These are phyloP conservation scores for Halictus rubicundus DNA, from an alignment of 1,140 invertebrate species.

Conservation along the genomic window DNA sequence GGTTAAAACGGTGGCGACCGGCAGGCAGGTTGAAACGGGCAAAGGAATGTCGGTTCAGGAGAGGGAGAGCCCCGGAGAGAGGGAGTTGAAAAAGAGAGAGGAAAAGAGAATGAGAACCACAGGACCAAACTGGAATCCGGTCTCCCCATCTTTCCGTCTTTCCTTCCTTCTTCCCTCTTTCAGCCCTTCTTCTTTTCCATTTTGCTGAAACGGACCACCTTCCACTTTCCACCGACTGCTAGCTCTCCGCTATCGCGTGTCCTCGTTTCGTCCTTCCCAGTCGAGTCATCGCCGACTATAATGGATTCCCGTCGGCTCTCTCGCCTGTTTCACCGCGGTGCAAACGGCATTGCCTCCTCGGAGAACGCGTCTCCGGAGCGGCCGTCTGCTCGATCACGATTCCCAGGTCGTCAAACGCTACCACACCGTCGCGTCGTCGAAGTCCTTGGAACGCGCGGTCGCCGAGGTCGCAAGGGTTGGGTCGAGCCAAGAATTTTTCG, in stretches of 20 bases:
- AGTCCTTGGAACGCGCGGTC: too few relatives aligned
- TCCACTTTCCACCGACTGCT: neutral
- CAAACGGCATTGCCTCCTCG: too few relatives aligned
- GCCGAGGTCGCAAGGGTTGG: too few relatives aligned
- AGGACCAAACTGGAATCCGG: slow-evolving; percentile 43
- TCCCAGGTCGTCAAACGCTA: neutral
- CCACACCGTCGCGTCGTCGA: too few relatives aligned
- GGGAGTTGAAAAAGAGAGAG: too few relatives aligned
- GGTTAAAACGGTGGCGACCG: slow-evolving; percentile 73
- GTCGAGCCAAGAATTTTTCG: neutral
- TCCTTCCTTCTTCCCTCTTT: slow-evolving; percentile 23
- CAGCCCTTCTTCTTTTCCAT: slow-evolving; percentile 19
- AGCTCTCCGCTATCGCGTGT: neutral
- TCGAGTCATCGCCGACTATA: neutral
- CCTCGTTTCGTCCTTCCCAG: neutral
- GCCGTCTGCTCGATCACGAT: neutral
- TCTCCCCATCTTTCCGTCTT: slow-evolving; percentile 41
- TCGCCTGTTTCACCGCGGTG: neutral
- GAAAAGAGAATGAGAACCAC: too few relatives aligned
- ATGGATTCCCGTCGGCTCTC: neutral
- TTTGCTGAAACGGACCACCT: slow-evolving; percentile 30
- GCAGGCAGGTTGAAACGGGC: slow-evolving; percentile 71
- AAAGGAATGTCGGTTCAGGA: slow-evolving; percentile 72
- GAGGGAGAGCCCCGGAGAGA: slow-evolving; percentile 50
- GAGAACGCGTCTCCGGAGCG: neutral